Conservation (phyloP, 1,140 invertebrate species). For the Cecropterus lyciades region DNA sequence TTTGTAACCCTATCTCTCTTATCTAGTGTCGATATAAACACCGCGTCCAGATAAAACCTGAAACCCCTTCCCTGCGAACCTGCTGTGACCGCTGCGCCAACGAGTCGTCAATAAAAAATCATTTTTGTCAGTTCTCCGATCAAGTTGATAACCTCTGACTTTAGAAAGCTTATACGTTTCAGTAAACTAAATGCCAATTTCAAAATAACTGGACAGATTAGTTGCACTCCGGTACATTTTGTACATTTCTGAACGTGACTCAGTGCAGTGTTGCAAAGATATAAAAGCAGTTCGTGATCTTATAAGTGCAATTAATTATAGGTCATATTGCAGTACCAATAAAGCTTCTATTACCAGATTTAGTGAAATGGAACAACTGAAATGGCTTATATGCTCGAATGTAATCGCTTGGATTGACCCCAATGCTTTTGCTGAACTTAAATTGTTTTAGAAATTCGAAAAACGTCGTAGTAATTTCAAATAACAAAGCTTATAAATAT, state of each 20-base stretch:
- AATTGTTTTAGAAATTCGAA: background rate
- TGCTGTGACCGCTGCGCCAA: too few species aligned
- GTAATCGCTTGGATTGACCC: background rate
- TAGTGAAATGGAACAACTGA: background rate
- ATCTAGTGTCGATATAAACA: too few species aligned
- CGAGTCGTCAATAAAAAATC: too few species aligned
- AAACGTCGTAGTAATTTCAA: background rate
- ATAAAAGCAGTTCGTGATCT: constrained; percentile 1
- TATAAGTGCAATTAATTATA: background rate
- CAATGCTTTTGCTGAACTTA: background rate
- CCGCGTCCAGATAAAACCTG: too few species aligned
- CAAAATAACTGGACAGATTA: constrained; percentile 21
- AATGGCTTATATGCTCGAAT: background rate
- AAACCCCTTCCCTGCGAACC: too few species aligned
- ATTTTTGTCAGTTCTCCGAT: background rate
- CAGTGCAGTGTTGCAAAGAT: constrained; percentile 1
- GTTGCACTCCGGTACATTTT: constrained; percentile 2
- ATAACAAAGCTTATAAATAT: too few species aligned
- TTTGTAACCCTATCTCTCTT: too few species aligned
- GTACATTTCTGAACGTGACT: constrained; percentile 4
- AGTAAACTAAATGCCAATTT: constrained; percentile 20
- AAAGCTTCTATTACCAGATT: background rate
- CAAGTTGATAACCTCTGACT: background rate
- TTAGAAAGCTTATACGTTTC: constrained; percentile 17
- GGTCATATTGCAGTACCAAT: background rate